Evolutionary conservation across 2,797 vertebrate species (phyloP), one percentile per base, ranked within the genome.

Genomic region (Rousettus madagascariensis): DNA sequence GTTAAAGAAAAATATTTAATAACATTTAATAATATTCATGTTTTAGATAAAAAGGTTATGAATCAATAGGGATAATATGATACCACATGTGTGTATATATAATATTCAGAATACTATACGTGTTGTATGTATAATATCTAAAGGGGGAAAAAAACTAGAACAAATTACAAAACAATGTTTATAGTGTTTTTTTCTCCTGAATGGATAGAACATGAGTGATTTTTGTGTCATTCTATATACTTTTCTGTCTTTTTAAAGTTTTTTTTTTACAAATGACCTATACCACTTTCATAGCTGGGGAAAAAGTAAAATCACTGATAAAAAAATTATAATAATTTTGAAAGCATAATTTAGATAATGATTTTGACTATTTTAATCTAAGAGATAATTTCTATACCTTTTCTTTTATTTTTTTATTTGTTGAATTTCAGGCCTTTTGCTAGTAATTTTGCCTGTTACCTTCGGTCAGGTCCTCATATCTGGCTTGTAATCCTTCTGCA

Each of bases 301-400:
- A 22, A 38, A 72, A 92, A 57, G 22, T 79, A 84, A 91, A 87
- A 36, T 61, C 53, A 82, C 8, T 53, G 38, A n/a, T 86, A 63
- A 69, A 79, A 87, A 74, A 5, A 61, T 61, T 24, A 86, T 5
- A 80, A 57, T 77, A 38, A 92, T 84, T 75, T 94, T 77, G 59
- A 92, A 96, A 96, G n/a, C 43, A 93, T 69, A 46, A 85, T 1
- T 82, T 75, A 5, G 12, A 11, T 55, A 88, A 86, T 26, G 49
- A 80, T 71, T 94, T 89, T 41, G 51, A 28, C 38, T 33, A 1
- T 24, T 72, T 66, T 84, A 30, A n/a, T 43, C 15, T 28, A 20
- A 41, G 11, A 74, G 28, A 65, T 1, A 6, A 51, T 5, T 28
- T 46, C 68, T 61, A 43, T 0, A 46, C 7, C 26, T 63, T 16